phyloP scores from a whole-genome alignment of 2,797 vertebrate species.

The Carduelis carduelis region DNA sequence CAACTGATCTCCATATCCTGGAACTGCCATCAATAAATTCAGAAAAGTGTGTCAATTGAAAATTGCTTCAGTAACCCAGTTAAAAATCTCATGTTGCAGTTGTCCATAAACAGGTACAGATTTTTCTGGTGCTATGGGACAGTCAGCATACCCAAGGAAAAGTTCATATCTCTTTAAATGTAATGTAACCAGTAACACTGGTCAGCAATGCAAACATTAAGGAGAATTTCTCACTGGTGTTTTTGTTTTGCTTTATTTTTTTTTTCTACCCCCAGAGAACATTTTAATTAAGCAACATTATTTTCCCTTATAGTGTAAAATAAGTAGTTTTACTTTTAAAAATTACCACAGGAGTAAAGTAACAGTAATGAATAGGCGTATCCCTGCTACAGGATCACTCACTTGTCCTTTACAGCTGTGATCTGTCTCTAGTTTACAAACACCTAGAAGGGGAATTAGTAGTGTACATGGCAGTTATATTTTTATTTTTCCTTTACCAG shows the following conservation, averaged over 20 bases:
- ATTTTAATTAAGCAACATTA: neutral
- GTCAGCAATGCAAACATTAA: neutral
- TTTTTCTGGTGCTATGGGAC: neutral
- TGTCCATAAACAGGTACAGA: neutral
- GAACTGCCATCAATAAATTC: neutral
- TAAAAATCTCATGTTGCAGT: neutral
- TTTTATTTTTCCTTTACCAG: neutral
- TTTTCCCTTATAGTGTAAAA: neutral
- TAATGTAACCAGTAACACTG: neutral
- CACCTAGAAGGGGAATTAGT: neutral
- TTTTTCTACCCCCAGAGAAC: neutral
- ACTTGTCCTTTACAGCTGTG: neutral
- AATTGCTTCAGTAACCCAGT: neutral
- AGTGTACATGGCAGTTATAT: neutral
- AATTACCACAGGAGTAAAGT: neutral
- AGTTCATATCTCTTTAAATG: neutral
- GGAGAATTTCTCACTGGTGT: neutral
- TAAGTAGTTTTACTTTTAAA: neutral
- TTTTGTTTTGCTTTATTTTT: neutral
- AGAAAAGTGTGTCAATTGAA: neutral
- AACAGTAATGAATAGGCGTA: neutral
- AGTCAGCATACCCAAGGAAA: neutral
- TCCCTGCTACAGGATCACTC: neutral
- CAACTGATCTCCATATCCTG: neutral
- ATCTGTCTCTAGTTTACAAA: neutral